phyloP scores from a whole-genome alignment of 2,888 invertebrate genomes.

The Cyrtodaria siliqua region DNA sequence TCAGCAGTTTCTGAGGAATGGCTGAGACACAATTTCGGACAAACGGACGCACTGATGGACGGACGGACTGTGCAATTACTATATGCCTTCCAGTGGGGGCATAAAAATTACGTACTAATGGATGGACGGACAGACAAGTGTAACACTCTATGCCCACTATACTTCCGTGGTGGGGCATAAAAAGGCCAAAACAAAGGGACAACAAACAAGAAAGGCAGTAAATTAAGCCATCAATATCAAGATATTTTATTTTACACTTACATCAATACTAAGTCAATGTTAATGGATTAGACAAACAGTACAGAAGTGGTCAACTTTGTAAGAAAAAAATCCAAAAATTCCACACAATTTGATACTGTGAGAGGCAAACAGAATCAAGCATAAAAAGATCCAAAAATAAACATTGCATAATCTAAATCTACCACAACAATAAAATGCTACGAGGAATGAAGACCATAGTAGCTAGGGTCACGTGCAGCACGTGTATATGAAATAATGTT shows the following conservation, averaged over 20 bases:
- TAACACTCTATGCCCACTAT: too few species aligned
- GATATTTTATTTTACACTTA: constrained; percentile 64
- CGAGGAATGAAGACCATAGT: too few species aligned
- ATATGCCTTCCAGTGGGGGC: too few species aligned
- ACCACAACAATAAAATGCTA: constrained; percentile 52
- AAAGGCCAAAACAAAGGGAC: background rate
- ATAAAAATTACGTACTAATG: too few species aligned
- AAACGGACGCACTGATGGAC: too few species aligned
- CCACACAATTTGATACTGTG: constrained; percentile 37
- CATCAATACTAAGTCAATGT: constrained; percentile 63
- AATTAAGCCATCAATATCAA: constrained; percentile 25
- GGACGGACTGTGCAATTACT: too few species aligned
- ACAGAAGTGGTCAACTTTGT: constrained; percentile 40
- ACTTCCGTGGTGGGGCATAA: too few species aligned
- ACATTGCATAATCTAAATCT: constrained; percentile 62
- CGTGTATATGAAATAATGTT: too few species aligned
- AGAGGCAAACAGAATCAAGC: constrained; percentile 50
- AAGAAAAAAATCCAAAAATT: constrained; percentile 32
- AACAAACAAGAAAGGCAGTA: background rate
- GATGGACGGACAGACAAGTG: too few species aligned
- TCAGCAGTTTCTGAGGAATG: too few species aligned
- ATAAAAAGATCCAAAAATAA: constrained; percentile 54
- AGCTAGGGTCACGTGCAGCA: too few species aligned
- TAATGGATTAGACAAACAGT: constrained; percentile 54
- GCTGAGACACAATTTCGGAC: too few species aligned